phyloP scores from a whole-genome alignment of 2,113 vertebrate species.

The Todiramphus chloris region DNA sequence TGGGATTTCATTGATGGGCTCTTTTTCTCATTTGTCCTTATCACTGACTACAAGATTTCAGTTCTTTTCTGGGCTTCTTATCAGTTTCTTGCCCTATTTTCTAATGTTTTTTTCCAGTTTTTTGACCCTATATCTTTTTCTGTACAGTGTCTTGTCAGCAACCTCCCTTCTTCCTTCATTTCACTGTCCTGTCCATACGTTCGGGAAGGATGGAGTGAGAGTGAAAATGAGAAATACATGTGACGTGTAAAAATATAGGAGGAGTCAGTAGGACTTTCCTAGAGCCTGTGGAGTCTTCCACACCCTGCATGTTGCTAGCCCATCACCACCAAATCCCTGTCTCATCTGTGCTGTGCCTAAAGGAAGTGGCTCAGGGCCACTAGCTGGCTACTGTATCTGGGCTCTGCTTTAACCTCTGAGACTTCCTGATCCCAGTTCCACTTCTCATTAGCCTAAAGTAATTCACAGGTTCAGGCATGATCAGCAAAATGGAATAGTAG shows the following conservation, averaged over 20 bases:
- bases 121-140: not conserved
- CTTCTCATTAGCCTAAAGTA: not conserved
- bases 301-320: not conserved
- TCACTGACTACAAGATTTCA: not conserved
- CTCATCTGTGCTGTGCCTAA: not conserved
- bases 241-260: not conserved
- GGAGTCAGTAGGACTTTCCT: not conserved
- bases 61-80: not conserved
- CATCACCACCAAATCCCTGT: not conserved
- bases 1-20: not conserved
- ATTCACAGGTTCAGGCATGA: not conserved
- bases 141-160: not conserved
- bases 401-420: not conserved
- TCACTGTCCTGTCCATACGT: not conserved
- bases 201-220: not conserved
- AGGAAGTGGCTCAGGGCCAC: not conserved
- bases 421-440: not conserved
- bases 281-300: not conserved
- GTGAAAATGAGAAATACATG: not conserved
- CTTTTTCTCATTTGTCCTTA: not conserved
- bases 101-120: not conserved
- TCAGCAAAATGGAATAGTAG: not conserved
- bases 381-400: not conserved
- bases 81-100: not conserved
- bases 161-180: not conserved